A percentile compares a stretch with the other conserved stretches of the same genome.
These are phyloP conservation scores for Adineta ricciae DNA, from an alignment of 2,888 invertebrate genomes.

Conservation along the genomic window DNA sequence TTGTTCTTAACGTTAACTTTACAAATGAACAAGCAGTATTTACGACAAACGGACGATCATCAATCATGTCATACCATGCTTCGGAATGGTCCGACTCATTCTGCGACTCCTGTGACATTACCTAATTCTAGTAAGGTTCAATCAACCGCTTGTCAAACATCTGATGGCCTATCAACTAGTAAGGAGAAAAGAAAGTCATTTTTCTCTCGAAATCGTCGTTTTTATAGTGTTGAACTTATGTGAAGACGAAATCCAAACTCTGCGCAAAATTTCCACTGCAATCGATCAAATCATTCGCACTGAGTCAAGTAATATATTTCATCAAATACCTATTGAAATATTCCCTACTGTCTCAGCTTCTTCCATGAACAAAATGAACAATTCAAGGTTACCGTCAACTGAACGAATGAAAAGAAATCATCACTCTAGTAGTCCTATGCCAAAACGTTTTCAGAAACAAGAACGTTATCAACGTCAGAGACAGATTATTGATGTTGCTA, in stretches of 20 bases:
- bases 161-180: neutral
- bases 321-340: too few species aligned
- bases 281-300: neutral
- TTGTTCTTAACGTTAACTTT: neutral
- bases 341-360: too few species aligned
- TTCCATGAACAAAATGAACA: too few species aligned
- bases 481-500: neutral
- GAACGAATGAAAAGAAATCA: too few species aligned
- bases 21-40: neutral
- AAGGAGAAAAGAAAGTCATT: neutral
- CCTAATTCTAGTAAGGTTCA: too few species aligned
- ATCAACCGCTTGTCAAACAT: neutral
- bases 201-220: too few species aligned
- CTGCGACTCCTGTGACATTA: too few species aligned
- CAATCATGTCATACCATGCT: too few species aligned
- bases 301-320: neutral
- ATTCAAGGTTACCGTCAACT: too few species aligned
- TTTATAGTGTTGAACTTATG: neutral
- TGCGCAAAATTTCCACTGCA: neutral
- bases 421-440: too few species aligned
- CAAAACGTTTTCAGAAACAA: neutral
- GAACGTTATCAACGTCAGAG: neutral
- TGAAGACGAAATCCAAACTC: neutral
- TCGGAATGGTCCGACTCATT: too few species aligned
- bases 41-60: neutral